Percentiles rank a stretch among this genome's conserved stretches.
Evolutionary conservation across 1,140 invertebrate genomes (phyloP).

Genomic region (Drosophila nasuta): DNA sequence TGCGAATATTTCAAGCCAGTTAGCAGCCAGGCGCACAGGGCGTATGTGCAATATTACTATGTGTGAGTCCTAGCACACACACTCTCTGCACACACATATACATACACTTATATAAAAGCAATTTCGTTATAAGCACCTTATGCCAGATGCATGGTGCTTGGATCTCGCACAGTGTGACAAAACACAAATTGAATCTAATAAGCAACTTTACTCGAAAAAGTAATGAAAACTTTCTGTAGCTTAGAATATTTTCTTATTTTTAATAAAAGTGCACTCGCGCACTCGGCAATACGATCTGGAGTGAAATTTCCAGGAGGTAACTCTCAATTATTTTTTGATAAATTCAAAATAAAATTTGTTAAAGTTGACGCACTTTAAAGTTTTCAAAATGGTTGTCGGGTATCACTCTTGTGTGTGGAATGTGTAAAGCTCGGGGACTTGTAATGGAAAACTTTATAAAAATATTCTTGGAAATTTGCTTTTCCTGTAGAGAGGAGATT

Average conservation of each 20-base stretch:
- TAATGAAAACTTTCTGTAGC: neutral
- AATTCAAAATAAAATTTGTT: neutral
- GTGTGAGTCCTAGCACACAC: constrained; percentile 34
- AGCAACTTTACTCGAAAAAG: neutral
- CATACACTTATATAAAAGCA: constrained; percentile 43
- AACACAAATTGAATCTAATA: neutral
- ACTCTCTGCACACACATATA: constrained; percentile 2
- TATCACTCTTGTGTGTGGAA: neutral
- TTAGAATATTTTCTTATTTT: no score
- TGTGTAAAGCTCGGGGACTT: neutral
- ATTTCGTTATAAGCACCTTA: constrained; percentile 78
- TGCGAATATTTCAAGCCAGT: constrained; percentile 74
- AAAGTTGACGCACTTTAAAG: neutral
- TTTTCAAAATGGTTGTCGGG: neutral
- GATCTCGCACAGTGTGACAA: constrained; percentile 33
- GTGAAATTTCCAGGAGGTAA: neutral
- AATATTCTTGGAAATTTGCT: constrained; percentile 3
- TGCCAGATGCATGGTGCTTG: constrained; percentile 49
- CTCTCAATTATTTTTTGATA: constrained; percentile 6
- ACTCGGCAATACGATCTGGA: neutral
- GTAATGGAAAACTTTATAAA: constrained; percentile 5
- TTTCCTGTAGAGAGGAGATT: neutral
- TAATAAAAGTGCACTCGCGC: neutral
- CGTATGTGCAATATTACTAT: constrained; percentile 61
- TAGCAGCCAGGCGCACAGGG: constrained; percentile 53